Base-by-base conservation (phyloP, 2,113 vertebrate species). In the Mobula birostris region DNA sequence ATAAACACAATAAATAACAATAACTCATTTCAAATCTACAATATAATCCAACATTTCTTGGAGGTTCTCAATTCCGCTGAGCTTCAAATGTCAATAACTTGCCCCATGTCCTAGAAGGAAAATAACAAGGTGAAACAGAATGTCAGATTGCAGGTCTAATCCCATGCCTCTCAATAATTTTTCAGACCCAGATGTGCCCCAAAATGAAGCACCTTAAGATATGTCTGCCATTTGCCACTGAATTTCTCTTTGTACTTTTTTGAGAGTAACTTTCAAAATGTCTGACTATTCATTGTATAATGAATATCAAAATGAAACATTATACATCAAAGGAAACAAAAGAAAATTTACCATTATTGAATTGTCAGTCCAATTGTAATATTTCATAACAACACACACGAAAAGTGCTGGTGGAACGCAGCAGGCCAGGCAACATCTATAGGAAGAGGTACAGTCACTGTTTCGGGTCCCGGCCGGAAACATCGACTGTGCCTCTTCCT, bases 301-400 rank as follows among this genome's bases (percentile, higher is more conserved):
- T 29, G 70, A 12, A 29, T 74, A 27, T 74, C 36, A 56, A 93
- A 40, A 74, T 70, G 40, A 76, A 92, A 68, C 63, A 68, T 68
- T 8, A 93, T 8, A 93, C 56, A 70, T 93, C 40, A 93, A 92
- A 27, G n/a, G 72, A 21, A 92, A 48, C 90, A 91, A 9, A 93
- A 93, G 21, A 93, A 48, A 40, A 70, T 48, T 56, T 2, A 48
- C 19, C 21, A n/a, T 14, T 27, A 24, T 56, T 1, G 12, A 72
- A 93, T 93, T 56, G 70, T 29, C 91, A 76, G 32, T 93, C 68
- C 91, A 76, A 48, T 15, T 93, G 91, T 24, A 93, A 12, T 56
- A 56, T 74, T 93, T 93, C 70, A 74, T 93, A 74, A 93, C 36
- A 36, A 36, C 36, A 36, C 36, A 36, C 36, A 36, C 36, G 0